phyloP scores from a whole-genome alignment of 2,797 vertebrate genomes.

The Falco novaeseelandiae region DNA sequence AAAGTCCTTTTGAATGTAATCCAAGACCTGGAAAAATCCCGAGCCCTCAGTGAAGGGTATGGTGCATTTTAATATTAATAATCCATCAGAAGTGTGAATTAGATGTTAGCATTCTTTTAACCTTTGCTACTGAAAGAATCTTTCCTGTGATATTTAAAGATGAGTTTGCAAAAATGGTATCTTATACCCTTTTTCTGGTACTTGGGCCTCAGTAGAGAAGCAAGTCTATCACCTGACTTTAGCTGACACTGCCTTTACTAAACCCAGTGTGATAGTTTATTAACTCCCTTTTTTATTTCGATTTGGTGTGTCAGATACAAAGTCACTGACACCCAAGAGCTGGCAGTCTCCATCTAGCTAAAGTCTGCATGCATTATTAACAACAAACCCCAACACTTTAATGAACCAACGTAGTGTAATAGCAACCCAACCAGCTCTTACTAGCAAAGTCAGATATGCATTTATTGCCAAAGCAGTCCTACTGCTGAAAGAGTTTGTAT shows the following conservation, averaged over 20 bases:
- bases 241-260: neutral
- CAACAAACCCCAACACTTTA: neutral
- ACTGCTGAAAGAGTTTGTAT: neutral
- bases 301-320: neutral
- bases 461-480: neutral
- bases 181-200: neutral
- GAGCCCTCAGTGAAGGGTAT: conserved; percentile 95
- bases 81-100: neutral
- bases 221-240: neutral
- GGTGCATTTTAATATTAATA: conserved; percentile 41
- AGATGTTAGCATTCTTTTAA: neutral
- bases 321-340: neutral
- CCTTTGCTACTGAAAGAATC: neutral
- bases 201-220: neutral
- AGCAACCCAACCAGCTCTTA: neutral
- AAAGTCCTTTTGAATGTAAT: conserved; percentile 98
- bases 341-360: neutral
- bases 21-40: conserved; percentile 97
- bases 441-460: neutral
- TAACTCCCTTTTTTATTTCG: neutral
- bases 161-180: neutral
- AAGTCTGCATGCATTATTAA: neutral
- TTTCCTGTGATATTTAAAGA: neutral
- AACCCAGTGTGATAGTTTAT: neutral
- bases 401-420: neutral